These are phyloP conservation scores for Troides aeacus DNA, from an alignment of 2,888 invertebrate species.

Conservation along the genomic window DNA sequence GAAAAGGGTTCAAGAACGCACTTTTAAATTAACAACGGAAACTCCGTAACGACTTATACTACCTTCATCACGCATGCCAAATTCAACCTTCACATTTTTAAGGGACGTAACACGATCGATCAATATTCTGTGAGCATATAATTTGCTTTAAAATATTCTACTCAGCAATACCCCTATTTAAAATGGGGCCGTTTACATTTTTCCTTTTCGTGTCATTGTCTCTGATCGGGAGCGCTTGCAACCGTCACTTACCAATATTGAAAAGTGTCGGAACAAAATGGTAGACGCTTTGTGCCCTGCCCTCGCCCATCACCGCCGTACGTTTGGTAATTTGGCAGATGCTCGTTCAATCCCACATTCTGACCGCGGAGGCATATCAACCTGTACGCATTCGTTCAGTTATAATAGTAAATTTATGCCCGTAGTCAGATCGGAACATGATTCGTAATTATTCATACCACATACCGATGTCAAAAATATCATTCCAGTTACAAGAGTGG, in stretches of 20 bases:
- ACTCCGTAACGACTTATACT: constrained; percentile 54
- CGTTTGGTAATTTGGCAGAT: constrained; percentile 76
- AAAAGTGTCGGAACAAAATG: constrained; percentile 81
- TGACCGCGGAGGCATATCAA: constrained; percentile 39
- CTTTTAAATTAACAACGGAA: constrained; percentile 76
- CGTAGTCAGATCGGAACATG: constrained; percentile 50
- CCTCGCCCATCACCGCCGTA: constrained; percentile 55
- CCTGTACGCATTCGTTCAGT: constrained; percentile 8
- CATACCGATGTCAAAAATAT: constrained; percentile 76
- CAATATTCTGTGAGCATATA: constrained; percentile 46
- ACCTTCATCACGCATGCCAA: constrained; percentile 42
- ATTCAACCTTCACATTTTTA: constrained; percentile 43
- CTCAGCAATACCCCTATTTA: constrained; percentile 67
- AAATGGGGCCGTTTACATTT: constrained; percentile 79
- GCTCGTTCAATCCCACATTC: constrained; percentile 67
- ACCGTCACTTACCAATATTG: constrained; percentile 81
- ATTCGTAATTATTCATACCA: constrained; percentile 73
- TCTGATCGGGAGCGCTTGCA: constrained; percentile 77
- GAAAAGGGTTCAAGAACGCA: constrained; percentile 80
- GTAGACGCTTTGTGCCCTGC: constrained; percentile 72
- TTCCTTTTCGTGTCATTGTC: constrained; percentile 81
- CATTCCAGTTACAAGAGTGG: constrained; percentile 60
- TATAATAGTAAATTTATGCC: constrained; percentile 31
- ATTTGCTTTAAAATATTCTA: constrained; percentile 66
- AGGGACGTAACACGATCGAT: constrained; percentile 33